Evolutionary conservation across 1,140 invertebrate genomes (phyloP), one percentile per base, ranked within the genome.

Genomic region (Sinella curviseta): DNA sequence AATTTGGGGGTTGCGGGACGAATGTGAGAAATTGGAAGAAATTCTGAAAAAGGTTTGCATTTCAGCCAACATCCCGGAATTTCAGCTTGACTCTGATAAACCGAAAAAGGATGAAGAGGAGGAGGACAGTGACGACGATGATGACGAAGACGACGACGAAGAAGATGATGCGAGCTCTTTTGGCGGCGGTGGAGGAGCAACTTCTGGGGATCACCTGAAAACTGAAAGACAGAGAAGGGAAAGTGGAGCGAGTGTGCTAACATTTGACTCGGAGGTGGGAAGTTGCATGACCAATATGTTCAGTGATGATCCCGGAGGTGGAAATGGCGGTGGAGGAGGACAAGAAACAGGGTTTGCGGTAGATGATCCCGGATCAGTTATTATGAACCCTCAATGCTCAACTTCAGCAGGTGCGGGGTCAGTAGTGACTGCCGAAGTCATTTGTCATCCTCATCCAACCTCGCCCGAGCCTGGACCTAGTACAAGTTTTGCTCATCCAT

Each of bases 1-100:
- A 86, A 94, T 96, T 85, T 95, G 94, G 89, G 92, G 91, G 54
- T 88, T 96, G 57, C 89, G 95, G 60, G 94, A 96, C 85, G 94
- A 96, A 85, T 95, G 94, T 86, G 94, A 95, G 85, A 90, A 93
- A 78, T 88, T 96, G 77, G 94, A 95, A 86, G 91, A 92, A 81
- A 89, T 94, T 84, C 86, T 94, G 81, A 91, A 92, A 82, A 90
- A 90, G 74, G 83, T 86, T 12, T 79, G 77, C 55, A 76, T 77
- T 28, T 77, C 48, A 75, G 39, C 39, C 20, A 54, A 75, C 24
- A 75, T 48, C 34, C 74, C 74, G 2, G 33, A 75, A 54, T 28
- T 75, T 34, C 34, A 75, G 24, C 74, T 75, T 8, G 39, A 39
- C 33, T 39, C 33, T n/a, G 16, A 31, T 24, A 24, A 34, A 48